phyloP scores from a whole-genome alignment of 2,888 invertebrate species.

The Leucophora obtusa region DNA sequence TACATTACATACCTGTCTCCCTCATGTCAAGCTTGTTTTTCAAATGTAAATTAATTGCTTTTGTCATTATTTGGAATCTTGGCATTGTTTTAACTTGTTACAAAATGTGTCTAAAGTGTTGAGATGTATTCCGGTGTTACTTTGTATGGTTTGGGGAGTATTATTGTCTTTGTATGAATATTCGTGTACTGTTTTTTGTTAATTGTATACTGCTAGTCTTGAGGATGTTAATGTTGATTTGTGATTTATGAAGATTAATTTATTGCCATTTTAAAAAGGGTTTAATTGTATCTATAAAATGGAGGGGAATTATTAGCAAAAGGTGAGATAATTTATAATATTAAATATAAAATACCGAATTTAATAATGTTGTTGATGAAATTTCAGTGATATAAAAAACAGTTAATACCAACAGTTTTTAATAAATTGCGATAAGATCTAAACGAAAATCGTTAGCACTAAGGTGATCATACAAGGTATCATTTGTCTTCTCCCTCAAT shows the following conservation, averaged over 20 bases:
- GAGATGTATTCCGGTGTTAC: not conserved
- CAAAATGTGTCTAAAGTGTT: constrained; percentile 47
- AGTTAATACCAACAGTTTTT: too few relatives aligned
- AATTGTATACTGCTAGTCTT: constrained; percentile 34
- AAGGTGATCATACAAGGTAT: too few relatives aligned
- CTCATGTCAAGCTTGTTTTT: constrained; percentile 60
- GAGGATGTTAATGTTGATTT: constrained; percentile 71
- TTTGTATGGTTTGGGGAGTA: not conserved
- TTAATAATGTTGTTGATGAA: not conserved
- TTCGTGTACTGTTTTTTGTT: constrained; percentile 25
- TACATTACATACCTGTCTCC: constrained; percentile 53
- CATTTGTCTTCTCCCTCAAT: too few relatives aligned
- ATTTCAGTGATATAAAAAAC: too few relatives aligned
- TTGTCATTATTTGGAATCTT: constrained; percentile 77
- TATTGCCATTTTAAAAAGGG: constrained; percentile 72
- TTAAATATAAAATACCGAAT: not conserved
- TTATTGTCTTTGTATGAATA: constrained; percentile 20
- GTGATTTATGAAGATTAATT: constrained; percentile 77
- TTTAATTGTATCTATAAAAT: constrained; percentile 60
- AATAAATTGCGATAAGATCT: too few relatives aligned
- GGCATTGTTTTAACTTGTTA: constrained; percentile 71
- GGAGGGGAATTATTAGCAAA: constrained; percentile 15
- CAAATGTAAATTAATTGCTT: constrained; percentile 77
- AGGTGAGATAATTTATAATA: constrained; percentile 43
- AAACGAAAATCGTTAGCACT: too few relatives aligned